Base-by-base conservation (phyloP, 2,888 invertebrate genomes). In the Drosophila cognata region DNA sequence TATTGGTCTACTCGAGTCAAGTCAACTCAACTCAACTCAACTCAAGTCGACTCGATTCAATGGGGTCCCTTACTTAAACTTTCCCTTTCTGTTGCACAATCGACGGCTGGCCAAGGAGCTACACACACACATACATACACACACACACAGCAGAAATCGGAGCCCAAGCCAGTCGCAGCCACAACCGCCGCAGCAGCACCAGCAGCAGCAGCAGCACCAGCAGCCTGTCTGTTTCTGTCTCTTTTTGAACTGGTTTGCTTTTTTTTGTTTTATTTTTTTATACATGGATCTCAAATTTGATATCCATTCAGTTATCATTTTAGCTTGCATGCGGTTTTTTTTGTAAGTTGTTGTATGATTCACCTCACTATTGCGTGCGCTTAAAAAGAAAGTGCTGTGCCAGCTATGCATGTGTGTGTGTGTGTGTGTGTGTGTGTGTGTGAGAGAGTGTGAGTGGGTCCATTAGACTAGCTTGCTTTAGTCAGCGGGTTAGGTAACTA, bases 51-150 rank as follows among this genome's bases (percentile, higher is more conserved):
- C 25, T 46, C 56, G 31, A 57, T 56, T 56, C 38, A 33, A 35
- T 60, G 56, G 31, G 57, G 68, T 79, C 85, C 84, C 84, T 89
- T 77, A 71, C 77, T 46, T 28, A 46, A 74, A 89, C 89, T 89
- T 85, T 85, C 89, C 87, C 79, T 85, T 89, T 85, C 87, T 36
- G 80, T 89, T 89, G 87, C 88, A 85, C 85, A 84, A 88, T 77
- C 75, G 62, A 55, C 35, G 41, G 21, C 38, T 43, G 52, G 67
- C 59, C 36, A 66, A 78, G 81, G 78, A 73, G 63, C 81, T 8
- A 16, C 64, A 67, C 65, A 52, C 25, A 25, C 21, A 16, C 13
- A 52, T 33, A 52, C n/a, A n/a, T 21, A 33, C 5, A 28, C 25
- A 38, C 13, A 10, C 18, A n/a, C 6, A 38, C 41, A 31, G 16